These are phyloP conservation scores for Heliocidaris erythrogramma DNA, from an alignment of 35 echinoderm and acorn worm genomes.

Conservation along the genomic window DNA sequence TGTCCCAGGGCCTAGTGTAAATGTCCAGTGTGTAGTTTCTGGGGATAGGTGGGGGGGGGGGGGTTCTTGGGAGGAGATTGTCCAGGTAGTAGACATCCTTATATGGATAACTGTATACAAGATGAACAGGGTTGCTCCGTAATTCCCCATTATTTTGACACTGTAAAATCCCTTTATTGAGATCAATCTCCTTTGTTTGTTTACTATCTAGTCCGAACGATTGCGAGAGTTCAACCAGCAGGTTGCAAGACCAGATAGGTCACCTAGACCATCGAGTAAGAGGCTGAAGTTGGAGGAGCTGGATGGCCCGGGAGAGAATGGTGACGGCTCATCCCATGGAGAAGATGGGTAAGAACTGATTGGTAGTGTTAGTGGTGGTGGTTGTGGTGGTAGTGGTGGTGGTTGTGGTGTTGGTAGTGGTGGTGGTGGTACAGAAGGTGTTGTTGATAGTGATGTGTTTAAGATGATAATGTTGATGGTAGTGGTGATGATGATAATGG, in stretches of 20 bases:
- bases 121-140: no score
- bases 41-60: no score
- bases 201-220: conserved; percentile 37
- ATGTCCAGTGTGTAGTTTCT: no score
- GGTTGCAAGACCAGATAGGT: not conserved
- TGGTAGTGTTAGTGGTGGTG: not conserved
- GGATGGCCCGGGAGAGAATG: conserved; percentile 22
- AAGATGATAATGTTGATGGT: not conserved
- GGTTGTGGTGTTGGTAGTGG: not conserved
- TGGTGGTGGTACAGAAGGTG: not conserved
- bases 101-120: no score
- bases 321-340: not conserved
- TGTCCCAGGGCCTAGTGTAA: no score
- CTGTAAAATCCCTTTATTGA: no score
- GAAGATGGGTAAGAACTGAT: not conserved
- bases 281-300: conserved; percentile 58
- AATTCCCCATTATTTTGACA: no score
- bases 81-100: no score
- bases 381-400: not conserved
- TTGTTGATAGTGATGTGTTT: not conserved
- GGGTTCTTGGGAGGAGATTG: no score
- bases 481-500: not conserved
- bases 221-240: conserved; percentile 60
- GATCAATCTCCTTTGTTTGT: no score
- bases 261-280: conserved; percentile 28